Percentiles rank a stretch among this genome's conserved stretches.
Evolutionary conservation across 1,140 invertebrate genomes (phyloP).

Genomic region (Kradibia gibbosae): DNA sequence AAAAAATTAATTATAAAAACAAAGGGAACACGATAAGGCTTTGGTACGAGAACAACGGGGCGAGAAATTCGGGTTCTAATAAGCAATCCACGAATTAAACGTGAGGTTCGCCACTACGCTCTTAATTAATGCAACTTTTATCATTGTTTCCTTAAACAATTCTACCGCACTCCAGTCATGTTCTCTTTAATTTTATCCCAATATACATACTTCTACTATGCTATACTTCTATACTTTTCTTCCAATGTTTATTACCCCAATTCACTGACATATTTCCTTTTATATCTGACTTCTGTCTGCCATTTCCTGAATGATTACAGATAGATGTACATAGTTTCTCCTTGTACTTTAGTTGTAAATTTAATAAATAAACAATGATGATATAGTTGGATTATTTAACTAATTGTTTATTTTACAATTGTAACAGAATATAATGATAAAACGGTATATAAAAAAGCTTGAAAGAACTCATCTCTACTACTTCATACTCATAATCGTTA

Average conservation of each 20-base stretch:
- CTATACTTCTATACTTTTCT: not conserved
- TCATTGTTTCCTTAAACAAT: slow-evolving; percentile 67
- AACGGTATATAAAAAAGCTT: no score
- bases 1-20: slow-evolving; percentile 26
- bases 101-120: slow-evolving; percentile 52
- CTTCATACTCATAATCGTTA: no score
- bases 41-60: slow-evolving; percentile 30
- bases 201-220: not conserved
- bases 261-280: not conserved
- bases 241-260: not conserved
- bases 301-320: not conserved
- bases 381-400: no score
- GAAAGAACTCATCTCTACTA: no score
- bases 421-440: no score
- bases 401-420: no score
- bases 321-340: no score
- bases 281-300: not conserved
- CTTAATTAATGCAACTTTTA: slow-evolving; percentile 69
- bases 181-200: slow-evolving; percentile 40
- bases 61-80: slow-evolving; percentile 58
- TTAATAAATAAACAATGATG: no score
- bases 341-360: no score
- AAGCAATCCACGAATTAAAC: slow-evolving; percentile 55
- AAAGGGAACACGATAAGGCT: slow-evolving; percentile 42
- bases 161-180: slow-evolving; percentile 51